phyloP scores from a whole-genome alignment of 2,888 invertebrate species.

The Trachelus troglodyta region DNA sequence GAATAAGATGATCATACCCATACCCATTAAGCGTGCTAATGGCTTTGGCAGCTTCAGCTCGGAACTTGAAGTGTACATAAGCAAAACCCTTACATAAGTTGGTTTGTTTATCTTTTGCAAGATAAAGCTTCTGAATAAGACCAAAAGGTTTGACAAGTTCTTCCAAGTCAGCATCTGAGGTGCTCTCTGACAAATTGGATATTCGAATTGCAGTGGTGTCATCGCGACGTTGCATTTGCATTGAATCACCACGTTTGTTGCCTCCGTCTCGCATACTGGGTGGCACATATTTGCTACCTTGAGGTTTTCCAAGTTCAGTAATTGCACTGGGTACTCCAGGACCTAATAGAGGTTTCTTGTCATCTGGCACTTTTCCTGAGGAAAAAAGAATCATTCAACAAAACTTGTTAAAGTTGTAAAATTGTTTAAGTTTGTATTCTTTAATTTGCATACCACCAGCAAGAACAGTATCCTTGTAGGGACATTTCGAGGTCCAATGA shows the following conservation, averaged over 20 bases:
- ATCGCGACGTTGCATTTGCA: constrained; percentile 77
- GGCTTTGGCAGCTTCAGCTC: constrained; percentile 92
- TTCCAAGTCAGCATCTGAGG: constrained; percentile 93
- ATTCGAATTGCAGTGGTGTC: constrained; percentile 95
- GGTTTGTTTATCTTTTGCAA: constrained; percentile 93
- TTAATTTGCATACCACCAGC: constrained; percentile 68
- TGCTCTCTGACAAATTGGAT: constrained; percentile 96
- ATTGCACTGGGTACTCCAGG: constrained; percentile 44
- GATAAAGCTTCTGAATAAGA: constrained; percentile 90
- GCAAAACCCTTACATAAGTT: constrained; percentile 97
- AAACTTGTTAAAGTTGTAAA: not conserved
- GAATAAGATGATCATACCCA: constrained; percentile 97
- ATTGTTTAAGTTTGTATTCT: constrained; percentile 1
- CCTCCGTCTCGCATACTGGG: constrained; percentile 89
- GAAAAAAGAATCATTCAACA: constrained; percentile 13
- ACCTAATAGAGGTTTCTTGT: constrained; percentile 60
- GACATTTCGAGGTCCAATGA: constrained; percentile 99
- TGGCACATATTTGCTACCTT: constrained; percentile 84
- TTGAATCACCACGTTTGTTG: constrained; percentile 78
- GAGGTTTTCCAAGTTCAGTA: constrained; percentile 53
- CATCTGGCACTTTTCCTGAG: constrained; percentile 58
- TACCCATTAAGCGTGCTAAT: constrained; percentile 90
- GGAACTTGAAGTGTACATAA: constrained; percentile 95
- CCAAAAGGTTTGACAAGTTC: constrained; percentile 96
- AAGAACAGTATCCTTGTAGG: constrained; percentile 92